Evolutionary conservation across 1,140 invertebrate genomes (phyloP), one percentile per base, ranked within the genome.

Genomic region (Brachionus asplanchnoidis): DNA sequence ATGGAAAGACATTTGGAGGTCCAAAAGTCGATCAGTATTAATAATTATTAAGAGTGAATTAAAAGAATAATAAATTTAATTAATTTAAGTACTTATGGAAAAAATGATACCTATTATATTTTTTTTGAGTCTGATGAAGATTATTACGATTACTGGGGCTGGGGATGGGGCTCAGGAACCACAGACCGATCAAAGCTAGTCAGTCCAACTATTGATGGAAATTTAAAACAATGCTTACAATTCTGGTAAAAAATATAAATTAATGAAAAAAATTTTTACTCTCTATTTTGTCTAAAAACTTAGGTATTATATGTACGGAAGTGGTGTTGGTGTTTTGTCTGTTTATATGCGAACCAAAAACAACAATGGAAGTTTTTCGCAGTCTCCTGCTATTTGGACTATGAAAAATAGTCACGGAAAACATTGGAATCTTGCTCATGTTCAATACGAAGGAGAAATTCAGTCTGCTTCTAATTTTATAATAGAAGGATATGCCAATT

Each of bases 241-340:
- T 86, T 87, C 73, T 87, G 86, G 87, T 75, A 75, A 75, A 42
- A 73, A 73, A 44, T 11, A 14, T 17, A 42, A 23, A 9, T n/a
- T 9, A 9, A 12, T 4, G 5, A 23, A 75, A 75, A n/a, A 44
- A 17, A 36, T n/a, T 23, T 46, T 26, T 3, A 75, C 0, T 42
- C 0, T 44, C 44, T 8, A 26, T 12, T 75, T 8, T 42, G 3
- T 44, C 44, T 8, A 26, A 26, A 46, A 17, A 14, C 36, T 14
- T 4, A 75, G 32, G 40, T 50, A 77, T 77, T 77, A 77, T 26
- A 77, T 77, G 40, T 50, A 77, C 12, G 73, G 73, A 23, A 14
- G 20, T 14, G n/a, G 73, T 50, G 44, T 50, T 3, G 73, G 73
- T 50, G 42, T 50, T 53, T 77, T 77, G 46, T 77, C 73, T 44